Base-by-base conservation (phyloP, 2,113 vertebrate species). In the Pollachius pollachius region DNA sequence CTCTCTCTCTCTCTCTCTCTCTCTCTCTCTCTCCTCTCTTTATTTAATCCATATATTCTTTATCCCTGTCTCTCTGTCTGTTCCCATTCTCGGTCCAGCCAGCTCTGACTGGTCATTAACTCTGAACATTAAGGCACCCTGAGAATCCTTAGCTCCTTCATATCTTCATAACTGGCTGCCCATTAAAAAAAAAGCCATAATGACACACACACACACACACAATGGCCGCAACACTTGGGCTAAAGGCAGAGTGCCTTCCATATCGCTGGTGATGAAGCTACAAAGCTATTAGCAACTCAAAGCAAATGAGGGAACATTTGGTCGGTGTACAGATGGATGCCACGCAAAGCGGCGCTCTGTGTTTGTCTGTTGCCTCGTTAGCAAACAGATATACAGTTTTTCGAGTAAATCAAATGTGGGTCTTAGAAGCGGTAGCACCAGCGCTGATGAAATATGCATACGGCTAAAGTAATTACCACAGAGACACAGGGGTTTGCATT, bases 21-120 rank as follows among this genome's bases (percentile, higher is more conserved):
- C 76, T 62, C 64, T 48, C 41, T 48, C 41, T 48, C 41, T 48
- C 41, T 48, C 41, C 11, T 2, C 27, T 30, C 27, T 41, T 67
- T 64, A 30, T 30, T 30, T 30, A 30, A 30, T 30, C 30, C 30
- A 30, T 30, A 30, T 30, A 30, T 30, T 61, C 27, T 41, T 52
- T n/a, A 4, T 52, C 34, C 34, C 18, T 5, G 77, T 68, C 74
- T 81, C 74, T 60, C 76, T 62, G 64, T 48, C 41, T 48, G 8
- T 48, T 13, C 12, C 41, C 12, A 9, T 48, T 67, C 80, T 60
- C 25, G 58, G 73, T 62, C 75, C 74, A 69, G 75, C 76, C 71
- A 71, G 74, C 80, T 87, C 75, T 78, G 80, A 76, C 79, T 84
- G 78, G 83, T 84, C 87, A 87, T 91, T 89, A 90, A 86, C 74